These are phyloP conservation scores for Sclerurus mexicanus DNA, from an alignment of 2,113 vertebrate genomes.

Conservation along the genomic window DNA sequence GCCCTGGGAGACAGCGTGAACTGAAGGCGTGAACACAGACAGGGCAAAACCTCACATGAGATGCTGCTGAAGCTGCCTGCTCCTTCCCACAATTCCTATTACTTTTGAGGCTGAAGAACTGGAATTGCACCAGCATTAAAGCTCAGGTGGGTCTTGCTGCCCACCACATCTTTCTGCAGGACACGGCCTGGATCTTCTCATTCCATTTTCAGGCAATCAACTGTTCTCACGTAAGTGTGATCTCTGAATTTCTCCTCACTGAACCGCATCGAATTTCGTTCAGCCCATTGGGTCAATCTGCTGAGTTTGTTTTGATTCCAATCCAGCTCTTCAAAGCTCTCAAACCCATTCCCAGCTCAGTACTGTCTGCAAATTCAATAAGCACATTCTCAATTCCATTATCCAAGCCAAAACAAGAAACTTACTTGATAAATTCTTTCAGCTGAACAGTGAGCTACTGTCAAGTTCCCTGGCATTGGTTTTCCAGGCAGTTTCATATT, in stretches of 20 bases:
- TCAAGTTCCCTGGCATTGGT: background rate
- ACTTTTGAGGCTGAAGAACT: background rate
- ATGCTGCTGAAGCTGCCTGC: background rate
- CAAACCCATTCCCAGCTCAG: background rate
- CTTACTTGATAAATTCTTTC: background rate
- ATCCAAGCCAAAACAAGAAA: slow-evolving; percentile 25
- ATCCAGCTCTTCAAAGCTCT: slow-evolving; percentile 20
- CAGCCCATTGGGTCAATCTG: background rate
- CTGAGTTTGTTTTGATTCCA: background rate
- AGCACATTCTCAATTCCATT: background rate
- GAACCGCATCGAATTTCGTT: background rate
- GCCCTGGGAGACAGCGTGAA: background rate
- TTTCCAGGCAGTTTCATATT: background rate
- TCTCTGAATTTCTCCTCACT: background rate
- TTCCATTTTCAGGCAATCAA: background rate
- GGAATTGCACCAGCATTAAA: background rate
- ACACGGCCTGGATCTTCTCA: accelerated
- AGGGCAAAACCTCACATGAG: background rate
- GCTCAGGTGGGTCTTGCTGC: background rate
- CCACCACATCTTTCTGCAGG: background rate
- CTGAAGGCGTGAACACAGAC: background rate
- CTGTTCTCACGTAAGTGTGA: background rate
- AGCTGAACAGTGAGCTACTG: slow-evolving; percentile 22
- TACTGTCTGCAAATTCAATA: background rate
- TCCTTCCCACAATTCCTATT: background rate